Evolutionary conservation across 1,140 invertebrate genomes (phyloP), one percentile per base, ranked within the genome.

Genomic region (Tetramorium alpestre): DNA sequence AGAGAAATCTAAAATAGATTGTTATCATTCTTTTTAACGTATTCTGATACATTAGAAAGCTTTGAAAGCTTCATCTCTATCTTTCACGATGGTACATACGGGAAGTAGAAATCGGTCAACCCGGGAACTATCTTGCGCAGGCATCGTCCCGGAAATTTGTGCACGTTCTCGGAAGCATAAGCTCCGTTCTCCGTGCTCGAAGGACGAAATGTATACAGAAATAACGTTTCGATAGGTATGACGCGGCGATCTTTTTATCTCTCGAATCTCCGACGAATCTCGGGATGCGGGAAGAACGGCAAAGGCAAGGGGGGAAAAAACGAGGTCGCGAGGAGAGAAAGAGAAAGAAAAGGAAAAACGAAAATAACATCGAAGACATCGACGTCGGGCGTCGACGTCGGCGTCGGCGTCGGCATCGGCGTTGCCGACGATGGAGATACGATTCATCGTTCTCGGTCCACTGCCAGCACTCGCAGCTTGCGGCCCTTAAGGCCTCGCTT

Each of bases 211-310:
- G 78, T 69, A 73, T 84, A 69, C 64, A 65, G 73, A 85, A 89
- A 89, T 85, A 88, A 88, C 88, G 73, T 78, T 85, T 76, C 87
- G 86, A 89, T 90, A 56, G 88, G 69, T 90, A 87, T 89, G 91
- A 90, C 88, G 85, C 62, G 87, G 76, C 86, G 85, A 89, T 84
- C 87, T 89, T 89, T 89, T 92, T 92, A 92, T 90, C 80, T 88
- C 72, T 62, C 11, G 76, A 44, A 84, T 89, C 75, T 58, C 38
- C 80, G 58, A 67, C 25, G 49, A 86, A 58, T 77, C 58, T 75
- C 56, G 69, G 33, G 78, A 65, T 81, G 49, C 64, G 28, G 44
- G n/a, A 54, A 76, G 22, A 70, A 80, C 47, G 75, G 65, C 25
- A 38, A 67, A 54, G 25, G 13, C 10, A 11, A 11, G 44, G 33